phyloP scores from a whole-genome alignment of 2,888 invertebrate genomes.

The Eupithecia pulchellata region DNA sequence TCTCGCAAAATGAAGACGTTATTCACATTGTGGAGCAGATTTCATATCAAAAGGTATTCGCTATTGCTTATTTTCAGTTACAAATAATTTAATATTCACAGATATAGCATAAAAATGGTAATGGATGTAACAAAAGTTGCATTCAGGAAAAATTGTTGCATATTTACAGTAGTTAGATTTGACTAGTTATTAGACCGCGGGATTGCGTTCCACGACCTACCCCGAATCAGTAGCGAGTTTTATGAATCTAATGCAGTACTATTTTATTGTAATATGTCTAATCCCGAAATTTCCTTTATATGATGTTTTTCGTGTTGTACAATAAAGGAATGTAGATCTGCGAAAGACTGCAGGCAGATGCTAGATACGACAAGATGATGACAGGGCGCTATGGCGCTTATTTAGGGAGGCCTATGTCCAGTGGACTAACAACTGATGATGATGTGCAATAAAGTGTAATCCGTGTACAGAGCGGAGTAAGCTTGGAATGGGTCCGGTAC shows the following conservation, averaged over 20 bases:
- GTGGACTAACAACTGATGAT: no score
- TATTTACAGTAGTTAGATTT: background rate
- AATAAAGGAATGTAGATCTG: no score
- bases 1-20: conserved; percentile 89
- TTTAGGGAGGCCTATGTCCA: no score
- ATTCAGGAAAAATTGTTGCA: background rate
- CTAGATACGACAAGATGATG: no score
- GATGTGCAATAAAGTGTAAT: no score
- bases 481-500: conserved; percentile 88
- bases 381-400: no score
- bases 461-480: conserved; percentile 66
- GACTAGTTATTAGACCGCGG: background rate
- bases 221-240: no score
- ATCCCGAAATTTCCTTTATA: background rate
- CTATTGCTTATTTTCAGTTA: background rate
- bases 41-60: conserved; percentile 79
- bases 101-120: no score
- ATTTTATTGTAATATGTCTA: background rate
- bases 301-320: background rate
- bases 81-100: no score
- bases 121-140: background rate
- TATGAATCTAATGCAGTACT: no score
- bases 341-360: no score
- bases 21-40: conserved; percentile 94
- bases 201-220: background rate